Conservation (phyloP, 2,797 vertebrate species). For the Cirrhinus mrigala region DNA sequence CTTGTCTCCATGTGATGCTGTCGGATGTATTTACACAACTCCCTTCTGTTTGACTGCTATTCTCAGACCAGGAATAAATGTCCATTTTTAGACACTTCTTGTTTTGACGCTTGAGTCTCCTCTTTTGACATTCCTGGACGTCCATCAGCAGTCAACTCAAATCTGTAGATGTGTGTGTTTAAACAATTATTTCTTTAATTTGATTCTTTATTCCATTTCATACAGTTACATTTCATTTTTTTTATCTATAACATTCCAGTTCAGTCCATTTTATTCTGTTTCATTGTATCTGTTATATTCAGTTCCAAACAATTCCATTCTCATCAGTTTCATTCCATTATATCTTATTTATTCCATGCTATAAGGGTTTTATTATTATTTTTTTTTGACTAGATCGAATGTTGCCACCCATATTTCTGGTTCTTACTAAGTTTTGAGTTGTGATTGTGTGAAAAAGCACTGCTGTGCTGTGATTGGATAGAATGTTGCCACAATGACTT, state of each 20-base stretch:
- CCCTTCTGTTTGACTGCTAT: constrained; percentile 47
- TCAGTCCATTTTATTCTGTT: neutral
- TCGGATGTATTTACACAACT: constrained; percentile 46
- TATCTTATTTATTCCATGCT: neutral
- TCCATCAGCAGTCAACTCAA: neutral
- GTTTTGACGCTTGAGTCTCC: constrained; percentile 29
- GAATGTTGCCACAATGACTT: no score
- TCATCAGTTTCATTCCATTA: neutral
- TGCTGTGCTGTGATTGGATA: no score
- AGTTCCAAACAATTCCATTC: neutral
- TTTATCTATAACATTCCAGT: neutral
- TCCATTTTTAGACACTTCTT: constrained; percentile 54
- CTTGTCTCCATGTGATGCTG: constrained; percentile 37
- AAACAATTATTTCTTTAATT: neutral
- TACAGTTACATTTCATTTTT: neutral
- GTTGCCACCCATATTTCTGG: no score
- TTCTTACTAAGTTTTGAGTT: no score
- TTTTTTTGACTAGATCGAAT: no score
- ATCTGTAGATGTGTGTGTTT: neutral
- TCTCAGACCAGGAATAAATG: constrained; percentile 41
- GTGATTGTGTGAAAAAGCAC: no score
- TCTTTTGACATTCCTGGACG: neutral
- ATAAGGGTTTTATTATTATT: no score
- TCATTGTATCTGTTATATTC: neutral
- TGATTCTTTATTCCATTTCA: neutral